Base-by-base conservation (phyloP, 1,140 invertebrate genomes). In the Sarcophaga bullata region DNA sequence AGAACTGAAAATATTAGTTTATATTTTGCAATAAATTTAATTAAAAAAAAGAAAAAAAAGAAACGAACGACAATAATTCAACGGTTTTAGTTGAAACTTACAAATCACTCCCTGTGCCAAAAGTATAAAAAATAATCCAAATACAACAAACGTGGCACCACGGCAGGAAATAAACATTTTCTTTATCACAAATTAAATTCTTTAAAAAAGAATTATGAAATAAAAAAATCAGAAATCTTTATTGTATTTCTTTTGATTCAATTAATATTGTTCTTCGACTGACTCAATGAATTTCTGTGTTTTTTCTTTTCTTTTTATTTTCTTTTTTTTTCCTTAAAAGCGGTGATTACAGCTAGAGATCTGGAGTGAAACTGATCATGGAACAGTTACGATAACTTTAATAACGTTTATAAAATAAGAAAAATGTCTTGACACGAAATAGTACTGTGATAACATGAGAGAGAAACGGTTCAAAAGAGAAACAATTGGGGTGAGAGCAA, bases 91-190 rank as follows among this genome's bases (percentile, higher is more conserved):
- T 68, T 68, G 62, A 68, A 68, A 49, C 80, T 81, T 81, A 81
- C 80, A 81, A 62, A 73, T 81, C 62, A 52, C 80, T 17, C 47
- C 68, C 49, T 81, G 80, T 49, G 50, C 68, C 37, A 81, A 47
- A 81, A 81, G 73, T 81, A 81, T 37, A 37, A 37, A 81, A 62
- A 48, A 50, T 73, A 81, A 73, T 81, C 62, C 80, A 81, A 81
- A 47, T 19, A 37, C 8, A 15, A 81, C 48, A n/a, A 72, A 81
- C 80, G 62, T 68, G 62, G 62, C 62, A 68, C 54, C 48, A 58
- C 17, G 68, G 80, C 68, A 48, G 80, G 80, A 81, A 81, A 50
- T 81, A 81, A 81, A 72, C 62, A 73, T 81, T 52, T 81, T 80
- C 58, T 50, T 81, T 73, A 81, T 81, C 80, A 81, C 47, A 73